Conservation (phyloP, 2,888 invertebrate species). For the Macrophya alboannulata region DNA sequence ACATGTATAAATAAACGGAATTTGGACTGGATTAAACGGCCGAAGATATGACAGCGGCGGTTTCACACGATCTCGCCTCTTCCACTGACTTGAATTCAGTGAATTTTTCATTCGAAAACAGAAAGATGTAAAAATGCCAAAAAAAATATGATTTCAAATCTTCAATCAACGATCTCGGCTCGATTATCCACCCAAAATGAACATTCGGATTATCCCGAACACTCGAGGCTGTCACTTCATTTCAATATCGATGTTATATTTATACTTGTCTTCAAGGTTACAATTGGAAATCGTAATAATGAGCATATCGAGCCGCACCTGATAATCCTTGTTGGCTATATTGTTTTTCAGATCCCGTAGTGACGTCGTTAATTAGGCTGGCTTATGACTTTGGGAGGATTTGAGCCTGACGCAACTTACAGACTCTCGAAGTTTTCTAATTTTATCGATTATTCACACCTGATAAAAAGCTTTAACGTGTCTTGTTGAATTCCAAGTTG, state of each 20-base stretch:
- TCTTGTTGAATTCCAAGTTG: constrained; percentile 45
- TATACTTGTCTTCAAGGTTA: background rate
- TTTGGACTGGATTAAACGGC: constrained; percentile 40
- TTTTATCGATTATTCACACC: constrained; percentile 56
- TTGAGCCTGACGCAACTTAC: background rate
- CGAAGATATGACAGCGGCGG: background rate
- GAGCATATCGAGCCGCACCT: background rate
- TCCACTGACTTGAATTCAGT: background rate
- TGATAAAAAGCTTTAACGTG: constrained; percentile 55
- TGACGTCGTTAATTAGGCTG: constrained; percentile 2
- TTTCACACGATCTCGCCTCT: background rate
- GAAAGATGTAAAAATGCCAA: background rate
- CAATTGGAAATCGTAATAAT: background rate
- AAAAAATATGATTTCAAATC: background rate
- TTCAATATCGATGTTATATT: background rate
- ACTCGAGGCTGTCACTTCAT: background rate
- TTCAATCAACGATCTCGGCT: background rate
- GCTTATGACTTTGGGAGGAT: constrained; percentile 26
- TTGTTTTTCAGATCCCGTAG: background rate
- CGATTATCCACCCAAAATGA: background rate
- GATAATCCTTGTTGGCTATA: background rate
- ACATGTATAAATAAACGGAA: constrained; percentile 5
- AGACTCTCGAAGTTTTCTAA: constrained; percentile 39
- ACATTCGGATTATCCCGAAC: background rate
- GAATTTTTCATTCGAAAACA: background rate